Percentiles rank a stretch among this genome's conserved stretches.
phyloP scores from a whole-genome alignment of 2,888 invertebrate genomes.

The Andrena hattorfiana region DNA sequence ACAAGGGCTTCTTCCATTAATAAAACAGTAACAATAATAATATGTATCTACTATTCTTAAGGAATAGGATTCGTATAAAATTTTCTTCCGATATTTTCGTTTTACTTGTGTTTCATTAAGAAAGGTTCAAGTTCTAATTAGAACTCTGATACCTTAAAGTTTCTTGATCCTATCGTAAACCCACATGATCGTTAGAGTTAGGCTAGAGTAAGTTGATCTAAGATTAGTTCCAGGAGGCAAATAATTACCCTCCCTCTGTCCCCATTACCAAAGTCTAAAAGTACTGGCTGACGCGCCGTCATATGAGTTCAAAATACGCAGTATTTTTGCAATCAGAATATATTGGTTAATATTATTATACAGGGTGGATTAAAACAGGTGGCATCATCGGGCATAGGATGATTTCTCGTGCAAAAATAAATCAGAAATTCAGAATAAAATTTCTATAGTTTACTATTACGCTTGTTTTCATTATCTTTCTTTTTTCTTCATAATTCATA shows the following conservation, averaged over 20 bases:
- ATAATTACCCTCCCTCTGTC: background rate
- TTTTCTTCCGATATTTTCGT: slow-evolving; percentile 4
- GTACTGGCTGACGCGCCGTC: background rate
- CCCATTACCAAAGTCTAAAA: background rate
- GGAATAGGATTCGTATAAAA: slow-evolving; percentile 5
- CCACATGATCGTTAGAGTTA: slow-evolving; percentile 23
- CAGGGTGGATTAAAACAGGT: too few relatives aligned
- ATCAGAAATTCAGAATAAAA: too few relatives aligned
- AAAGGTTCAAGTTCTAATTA: slow-evolving; percentile 23
- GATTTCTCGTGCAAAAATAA: too few relatives aligned
- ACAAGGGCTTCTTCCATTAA: too few relatives aligned
- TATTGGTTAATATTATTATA: too few relatives aligned
- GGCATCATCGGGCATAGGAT: too few relatives aligned
- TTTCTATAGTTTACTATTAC: too few relatives aligned
- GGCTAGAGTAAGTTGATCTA: slow-evolving; percentile 15
- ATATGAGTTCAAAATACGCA: background rate
- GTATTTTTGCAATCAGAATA: too few relatives aligned
- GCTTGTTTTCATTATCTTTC: too few relatives aligned
- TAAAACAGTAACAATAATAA: too few relatives aligned
- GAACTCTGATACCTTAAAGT: slow-evolving; percentile 20
- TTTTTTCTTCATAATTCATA: too few relatives aligned
- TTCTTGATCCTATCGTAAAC: slow-evolving; percentile 25
- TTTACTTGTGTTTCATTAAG: background rate
- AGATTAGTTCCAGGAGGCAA: slow-evolving; percentile 19
- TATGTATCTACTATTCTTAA: too few relatives aligned